Conservation (phyloP, 1,140 invertebrate species). For the Whitmania pigra region DNA sequence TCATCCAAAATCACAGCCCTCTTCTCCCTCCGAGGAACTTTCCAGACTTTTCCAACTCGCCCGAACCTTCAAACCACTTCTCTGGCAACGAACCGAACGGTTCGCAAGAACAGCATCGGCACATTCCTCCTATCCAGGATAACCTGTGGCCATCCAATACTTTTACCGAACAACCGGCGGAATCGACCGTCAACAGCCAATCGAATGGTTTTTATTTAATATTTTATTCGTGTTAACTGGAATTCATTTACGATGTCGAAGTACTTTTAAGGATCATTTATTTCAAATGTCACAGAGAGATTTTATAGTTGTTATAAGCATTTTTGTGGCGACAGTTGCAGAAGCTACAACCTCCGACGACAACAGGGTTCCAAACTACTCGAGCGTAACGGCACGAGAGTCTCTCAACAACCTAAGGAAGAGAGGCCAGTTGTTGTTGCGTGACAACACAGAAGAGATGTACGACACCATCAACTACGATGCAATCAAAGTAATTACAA, state of each 20-base stretch:
- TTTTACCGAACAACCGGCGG: too few relatives aligned
- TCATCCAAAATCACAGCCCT: neutral
- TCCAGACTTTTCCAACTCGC: neutral
- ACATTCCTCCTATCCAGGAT: too few relatives aligned
- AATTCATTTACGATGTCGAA: too few relatives aligned
- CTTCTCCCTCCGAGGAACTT: neutral
- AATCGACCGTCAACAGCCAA: too few relatives aligned
- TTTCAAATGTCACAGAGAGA: too few relatives aligned
- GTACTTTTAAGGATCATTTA: too few relatives aligned
- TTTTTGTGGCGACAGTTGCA: too few relatives aligned
- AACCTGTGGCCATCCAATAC: too few relatives aligned
- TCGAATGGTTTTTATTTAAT: too few relatives aligned
- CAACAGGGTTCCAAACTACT: constrained; percentile 11
- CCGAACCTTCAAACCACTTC: neutral
- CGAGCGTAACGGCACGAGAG: constrained; percentile 14
- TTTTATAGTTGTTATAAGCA: too few relatives aligned
- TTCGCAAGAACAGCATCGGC: too few relatives aligned
- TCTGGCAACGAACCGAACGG: neutral
- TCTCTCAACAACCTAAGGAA: constrained; percentile 15
- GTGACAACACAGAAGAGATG: neutral
- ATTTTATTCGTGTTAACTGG: too few relatives aligned
- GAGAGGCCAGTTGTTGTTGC: neutral
- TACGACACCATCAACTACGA: constrained; percentile 21
- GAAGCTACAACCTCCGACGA: neutral
- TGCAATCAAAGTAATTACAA: constrained; percentile 3